Evolutionary conservation across 1,140 invertebrate species (phyloP).

Genomic region (Sitodiplosis mosellana): DNA sequence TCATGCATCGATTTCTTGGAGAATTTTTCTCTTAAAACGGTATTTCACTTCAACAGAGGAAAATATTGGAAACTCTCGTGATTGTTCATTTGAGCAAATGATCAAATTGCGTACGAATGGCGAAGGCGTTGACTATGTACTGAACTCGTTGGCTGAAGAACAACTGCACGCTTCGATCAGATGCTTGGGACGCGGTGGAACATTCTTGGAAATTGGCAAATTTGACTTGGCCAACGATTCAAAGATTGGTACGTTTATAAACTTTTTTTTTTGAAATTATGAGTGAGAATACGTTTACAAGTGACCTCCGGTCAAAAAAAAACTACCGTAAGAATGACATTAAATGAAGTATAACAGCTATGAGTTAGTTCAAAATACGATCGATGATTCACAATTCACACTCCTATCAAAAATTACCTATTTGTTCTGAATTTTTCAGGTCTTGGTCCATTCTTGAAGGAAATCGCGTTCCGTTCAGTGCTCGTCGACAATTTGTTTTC

Average conservation of each 20-base stretch:
- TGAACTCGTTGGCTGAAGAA: constrained; percentile 48
- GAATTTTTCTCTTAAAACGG: neutral
- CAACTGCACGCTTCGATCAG: constrained; percentile 56
- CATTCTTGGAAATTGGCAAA: constrained; percentile 66
- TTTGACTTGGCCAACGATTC: constrained; percentile 49
- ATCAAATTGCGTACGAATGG: constrained; percentile 34
- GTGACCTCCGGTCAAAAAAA: no score
- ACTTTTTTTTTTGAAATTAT: no score
- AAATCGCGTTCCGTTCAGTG: constrained; percentile 75
- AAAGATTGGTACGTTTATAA: constrained; percentile 7
- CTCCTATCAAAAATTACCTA: no score
- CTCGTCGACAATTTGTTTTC: constrained; percentile 59
- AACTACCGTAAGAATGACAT: no score
- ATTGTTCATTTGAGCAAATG: constrained; percentile 39
- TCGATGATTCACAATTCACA: no score
- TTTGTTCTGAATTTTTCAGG: constrained; percentile 28
- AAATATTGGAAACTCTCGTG: constrained; percentile 41
- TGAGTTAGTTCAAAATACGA: no score
- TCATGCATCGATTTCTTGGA: neutral
- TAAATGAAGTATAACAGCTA: no score
- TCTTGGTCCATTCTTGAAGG: constrained; percentile 61
- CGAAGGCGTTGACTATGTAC: constrained; percentile 43
- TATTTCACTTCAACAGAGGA: constrained; percentile 19
- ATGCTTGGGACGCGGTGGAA: constrained; percentile 45
- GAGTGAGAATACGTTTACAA: no score